Evolutionary conservation across 2,888 invertebrate genomes (phyloP), one percentile per base, ranked within the genome.

Genomic region (Nomada fucata): DNA sequence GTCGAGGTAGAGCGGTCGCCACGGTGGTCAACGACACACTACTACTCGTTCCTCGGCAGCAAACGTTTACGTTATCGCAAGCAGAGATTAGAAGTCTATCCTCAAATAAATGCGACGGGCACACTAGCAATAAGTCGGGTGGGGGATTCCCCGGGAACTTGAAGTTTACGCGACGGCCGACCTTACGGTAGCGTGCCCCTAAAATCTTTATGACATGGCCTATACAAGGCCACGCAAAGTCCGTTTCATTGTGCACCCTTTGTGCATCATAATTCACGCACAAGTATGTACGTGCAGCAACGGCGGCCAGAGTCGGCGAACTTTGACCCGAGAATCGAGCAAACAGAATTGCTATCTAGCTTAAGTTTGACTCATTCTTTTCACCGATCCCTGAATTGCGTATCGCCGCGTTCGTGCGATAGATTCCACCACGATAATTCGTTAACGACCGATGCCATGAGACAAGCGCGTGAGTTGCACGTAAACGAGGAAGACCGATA

Each of bases 11-110:
- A 84, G 82, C 82, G 80, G 78, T 73, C 72, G 84, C 60, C 55
- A 50, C 81, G 78, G 63, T 88, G 80, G 88, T 87, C 84, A 87
- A 88, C 81, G 87, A 85, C 88, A 82, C 84, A 89, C 89, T 89
- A 70, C 80, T 78, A 72, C 59, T 67, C 68, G 75, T 23, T 57
- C 50, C 61, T 44, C 63, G 64, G 76, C 44, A 79, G 80, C 83
- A 84, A 71, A 86, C 50, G 60, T n/a, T n/a, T 47, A 61, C 79
- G 86, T 89, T 89, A 89, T 89, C 89, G 61, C 50, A 53, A 15
- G 26, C 63, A 15, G 47, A 87, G 87, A 87, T 87, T 87, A 87
- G 72, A 82, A 59, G 68, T 68, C 71, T 67, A 76, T 82, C 80
- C 57, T 42, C 67, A 68, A 47, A 63, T 64, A 71, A 86, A 77